Percentiles rank a stretch among this genome's conserved stretches.
Conservation (phyloP, 2,113 vertebrate species). For the Cynopterus brachyotis region DNA sequence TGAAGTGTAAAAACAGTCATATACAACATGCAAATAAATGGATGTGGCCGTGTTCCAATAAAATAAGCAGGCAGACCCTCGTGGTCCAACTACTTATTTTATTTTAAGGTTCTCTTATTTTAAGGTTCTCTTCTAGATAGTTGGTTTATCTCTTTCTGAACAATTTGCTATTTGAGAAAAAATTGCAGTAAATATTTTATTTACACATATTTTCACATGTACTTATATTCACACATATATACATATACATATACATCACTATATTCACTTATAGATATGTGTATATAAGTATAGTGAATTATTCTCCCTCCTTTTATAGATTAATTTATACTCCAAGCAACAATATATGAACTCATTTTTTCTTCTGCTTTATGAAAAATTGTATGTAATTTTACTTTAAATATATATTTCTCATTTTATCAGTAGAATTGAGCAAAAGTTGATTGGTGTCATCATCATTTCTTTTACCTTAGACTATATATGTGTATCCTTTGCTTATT, state of each 20-base stretch:
- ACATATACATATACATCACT: too few relatives aligned
- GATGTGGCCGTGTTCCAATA: background rate
- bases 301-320: background rate
- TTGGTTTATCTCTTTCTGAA: background rate
- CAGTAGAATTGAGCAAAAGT: background rate
- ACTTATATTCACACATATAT: background rate
- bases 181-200: background rate
- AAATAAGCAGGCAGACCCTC: background rate
- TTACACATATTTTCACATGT: background rate
- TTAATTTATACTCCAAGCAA: background rate
- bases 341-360: background rate
- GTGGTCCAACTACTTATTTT: background rate
- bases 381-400: background rate
- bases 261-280: too few relatives aligned
- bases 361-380: background rate
- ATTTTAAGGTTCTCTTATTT: background rate
- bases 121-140: background rate
- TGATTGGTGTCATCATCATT: background rate
- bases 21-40: background rate
- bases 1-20: background rate
- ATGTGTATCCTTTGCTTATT: background rate
- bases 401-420: background rate
- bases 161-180: background rate
- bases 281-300: too few relatives aligned
- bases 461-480: background rate